phyloP scores from a whole-genome alignment of 2,113 vertebrate species.

The Neolamprologus fasciatus region DNA sequence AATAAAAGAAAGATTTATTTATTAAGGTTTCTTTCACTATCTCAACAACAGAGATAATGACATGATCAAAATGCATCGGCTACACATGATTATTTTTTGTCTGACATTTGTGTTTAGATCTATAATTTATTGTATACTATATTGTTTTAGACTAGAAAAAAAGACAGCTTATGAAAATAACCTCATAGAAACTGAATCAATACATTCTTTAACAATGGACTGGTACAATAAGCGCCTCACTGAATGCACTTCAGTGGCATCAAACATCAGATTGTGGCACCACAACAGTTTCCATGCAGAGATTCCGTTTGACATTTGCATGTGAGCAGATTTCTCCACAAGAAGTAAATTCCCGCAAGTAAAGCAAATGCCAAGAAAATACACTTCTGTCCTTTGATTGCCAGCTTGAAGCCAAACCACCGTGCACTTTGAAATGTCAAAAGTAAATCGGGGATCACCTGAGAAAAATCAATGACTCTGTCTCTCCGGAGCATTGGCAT shows the following conservation, averaged over 20 bases:
- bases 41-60: not conserved
- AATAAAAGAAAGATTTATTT: not conserved
- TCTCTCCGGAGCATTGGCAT: not conserved
- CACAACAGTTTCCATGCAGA: not conserved
- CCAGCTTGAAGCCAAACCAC: not conserved
- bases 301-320: slow-evolving; percentile 11
- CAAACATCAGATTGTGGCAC: not conserved
- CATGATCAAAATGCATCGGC: not conserved
- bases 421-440: slow-evolving; percentile 8
- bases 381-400: not conserved
- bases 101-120: not conserved
- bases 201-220: not conserved
- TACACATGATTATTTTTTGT: not conserved
- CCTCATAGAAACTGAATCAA: not conserved
- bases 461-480: not conserved
- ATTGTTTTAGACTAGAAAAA: not conserved
- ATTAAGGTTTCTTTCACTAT: not conserved
- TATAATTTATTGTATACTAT: not conserved
- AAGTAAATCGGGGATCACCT: slow-evolving; percentile 9
- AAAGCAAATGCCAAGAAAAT: slow-evolving; percentile 26
- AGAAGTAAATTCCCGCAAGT: not conserved
- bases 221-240: not conserved
- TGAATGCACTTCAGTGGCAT: not conserved
- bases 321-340: not conserved
- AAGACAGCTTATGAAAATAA: not conserved